Evolutionary conservation across 2,888 invertebrate species (phyloP).

Genomic region (Ypsolopha scabrella): DNA sequence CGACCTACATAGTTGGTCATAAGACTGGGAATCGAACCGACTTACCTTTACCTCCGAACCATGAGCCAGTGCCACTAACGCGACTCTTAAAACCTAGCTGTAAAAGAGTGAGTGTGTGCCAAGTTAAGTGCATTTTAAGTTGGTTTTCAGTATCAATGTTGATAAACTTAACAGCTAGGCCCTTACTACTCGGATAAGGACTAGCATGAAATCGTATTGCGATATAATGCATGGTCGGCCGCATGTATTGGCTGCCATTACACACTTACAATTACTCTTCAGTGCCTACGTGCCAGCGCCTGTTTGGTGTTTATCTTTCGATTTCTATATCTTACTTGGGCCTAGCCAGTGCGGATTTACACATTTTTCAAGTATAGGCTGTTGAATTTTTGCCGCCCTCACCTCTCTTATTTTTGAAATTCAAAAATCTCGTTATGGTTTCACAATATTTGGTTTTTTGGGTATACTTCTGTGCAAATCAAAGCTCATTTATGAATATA

Average conservation of each 20-base stretch:
- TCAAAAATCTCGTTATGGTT: no score
- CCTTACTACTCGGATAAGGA: constrained; percentile 2
- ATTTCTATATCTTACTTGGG: no score
- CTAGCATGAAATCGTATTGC: constrained; percentile 2
- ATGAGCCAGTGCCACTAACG: neutral
- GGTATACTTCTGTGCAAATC: no score
- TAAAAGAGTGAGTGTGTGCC: neutral
- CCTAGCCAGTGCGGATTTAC: no score
- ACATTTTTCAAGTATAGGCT: no score
- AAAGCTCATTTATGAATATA: no score
- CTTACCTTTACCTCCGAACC: neutral
- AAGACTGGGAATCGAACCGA: neutral
- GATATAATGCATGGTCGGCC: neutral
- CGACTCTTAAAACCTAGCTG: neutral
- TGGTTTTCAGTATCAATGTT: constrained; percentile 24
- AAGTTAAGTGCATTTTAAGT: neutral
- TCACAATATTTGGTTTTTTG: no score
- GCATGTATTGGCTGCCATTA: neutral
- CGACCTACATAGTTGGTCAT: constrained; percentile 28
- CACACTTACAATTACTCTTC: no score
- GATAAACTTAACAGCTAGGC: constrained; percentile 28
- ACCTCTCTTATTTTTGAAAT: no score
- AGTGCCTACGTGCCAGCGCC: no score
- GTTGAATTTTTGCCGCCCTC: no score
- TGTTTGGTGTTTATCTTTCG: no score